Conservation (phyloP, 2,113 vertebrate genomes). For the Vicugna pacos region DNA sequence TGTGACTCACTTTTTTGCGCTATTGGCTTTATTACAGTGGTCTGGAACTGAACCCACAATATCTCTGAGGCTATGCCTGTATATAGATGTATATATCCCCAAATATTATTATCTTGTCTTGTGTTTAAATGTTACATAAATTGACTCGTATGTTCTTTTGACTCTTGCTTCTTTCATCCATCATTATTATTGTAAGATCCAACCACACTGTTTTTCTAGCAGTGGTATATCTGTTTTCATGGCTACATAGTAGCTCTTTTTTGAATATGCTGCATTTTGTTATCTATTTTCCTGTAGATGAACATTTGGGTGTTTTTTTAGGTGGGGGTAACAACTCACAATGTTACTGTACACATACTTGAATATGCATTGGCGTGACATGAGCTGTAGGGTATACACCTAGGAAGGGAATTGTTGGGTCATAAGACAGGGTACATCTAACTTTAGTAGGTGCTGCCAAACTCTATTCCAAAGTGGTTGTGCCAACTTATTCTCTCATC, state of each 20-base stretch:
- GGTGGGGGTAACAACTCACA: neutral
- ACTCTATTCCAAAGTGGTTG: neutral
- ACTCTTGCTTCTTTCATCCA: neutral
- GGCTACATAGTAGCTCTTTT: neutral
- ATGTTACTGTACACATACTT: neutral
- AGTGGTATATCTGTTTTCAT: neutral
- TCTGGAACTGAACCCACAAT: neutral
- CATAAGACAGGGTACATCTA: neutral
- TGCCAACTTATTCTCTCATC: neutral
- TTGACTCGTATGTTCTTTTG: neutral
- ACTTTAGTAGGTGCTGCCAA: neutral
- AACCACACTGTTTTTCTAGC: constrained; percentile 9
- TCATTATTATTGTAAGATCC: neutral
- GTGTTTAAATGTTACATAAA: constrained; percentile 7
- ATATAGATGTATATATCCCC: neutral
- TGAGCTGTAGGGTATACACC: neutral
- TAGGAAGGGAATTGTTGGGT: neutral
- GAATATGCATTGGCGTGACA: neutral
- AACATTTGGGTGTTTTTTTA: neutral
- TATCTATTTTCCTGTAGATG: neutral
- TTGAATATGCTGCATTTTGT: neutral
- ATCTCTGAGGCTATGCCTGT: neutral
- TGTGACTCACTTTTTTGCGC: neutral
- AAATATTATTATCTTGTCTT: neutral
- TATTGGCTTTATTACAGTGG: neutral